Conservation (phyloP, 2,888 invertebrate genomes). For the Pardosa pseudoannulata region DNA sequence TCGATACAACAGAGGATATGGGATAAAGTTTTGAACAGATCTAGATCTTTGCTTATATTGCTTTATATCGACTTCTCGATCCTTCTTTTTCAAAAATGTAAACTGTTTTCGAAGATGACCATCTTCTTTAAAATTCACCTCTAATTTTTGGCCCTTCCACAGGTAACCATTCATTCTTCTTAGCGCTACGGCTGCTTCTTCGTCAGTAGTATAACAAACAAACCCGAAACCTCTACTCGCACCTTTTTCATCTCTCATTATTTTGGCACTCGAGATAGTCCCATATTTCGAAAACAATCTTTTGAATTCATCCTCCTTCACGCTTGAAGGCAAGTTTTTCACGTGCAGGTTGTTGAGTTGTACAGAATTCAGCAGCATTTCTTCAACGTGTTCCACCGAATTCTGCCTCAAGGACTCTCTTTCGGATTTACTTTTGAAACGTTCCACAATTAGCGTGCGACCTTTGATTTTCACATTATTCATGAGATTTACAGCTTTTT, state of each 20-base stretch:
- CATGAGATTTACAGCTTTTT: slow-evolving; percentile 19
- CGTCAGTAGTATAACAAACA: slow-evolving; percentile 29
- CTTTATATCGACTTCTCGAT: neutral
- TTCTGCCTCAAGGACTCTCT: neutral
- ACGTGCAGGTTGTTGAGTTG: slow-evolving; percentile 43
- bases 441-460: slow-evolving; percentile 17
- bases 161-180: slow-evolving; percentile 6
- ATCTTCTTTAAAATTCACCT: slow-evolving; percentile 39
- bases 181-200: slow-evolving; percentile 28
- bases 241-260: slow-evolving; percentile 9
- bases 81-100: neutral
- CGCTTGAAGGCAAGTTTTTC: slow-evolving; percentile 24
- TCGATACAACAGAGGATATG: no score
- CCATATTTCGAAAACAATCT: slow-evolving; percentile 35
- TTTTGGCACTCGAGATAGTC: slow-evolving; percentile 24
- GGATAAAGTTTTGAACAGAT: neutral
- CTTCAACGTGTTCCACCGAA: slow-evolving; percentile 19
- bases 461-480: slow-evolving; percentile 15
- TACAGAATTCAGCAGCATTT: neutral
- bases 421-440: neutral
- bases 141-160: slow-evolving; percentile 16
- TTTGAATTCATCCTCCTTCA: slow-evolving; percentile 22
- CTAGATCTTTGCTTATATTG: neutral
- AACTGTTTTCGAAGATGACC: neutral
- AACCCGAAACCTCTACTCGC: slow-evolving; percentile 42